These are phyloP conservation scores for Probaryconus sp. DNA, from an alignment of 1,140 invertebrate species.

Conservation along the genomic window DNA sequence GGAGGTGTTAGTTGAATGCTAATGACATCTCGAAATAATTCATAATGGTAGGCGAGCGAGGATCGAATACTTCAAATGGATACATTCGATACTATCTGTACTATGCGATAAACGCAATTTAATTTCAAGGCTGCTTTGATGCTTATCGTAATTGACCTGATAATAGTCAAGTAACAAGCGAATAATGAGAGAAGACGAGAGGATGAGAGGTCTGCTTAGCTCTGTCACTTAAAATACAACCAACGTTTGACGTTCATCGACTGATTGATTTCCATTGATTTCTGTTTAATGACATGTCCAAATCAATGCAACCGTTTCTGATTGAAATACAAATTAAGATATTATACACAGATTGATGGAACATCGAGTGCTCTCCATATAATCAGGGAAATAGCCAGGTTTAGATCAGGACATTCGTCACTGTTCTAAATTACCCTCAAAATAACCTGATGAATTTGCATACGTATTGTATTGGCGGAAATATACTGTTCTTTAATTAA, in stretches of 20 bases:
- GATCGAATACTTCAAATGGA: not conserved
- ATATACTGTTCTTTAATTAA: too few species aligned
- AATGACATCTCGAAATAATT: not conserved
- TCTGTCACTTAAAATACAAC: not conserved
- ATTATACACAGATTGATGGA: too few species aligned
- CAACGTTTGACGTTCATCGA: not conserved
- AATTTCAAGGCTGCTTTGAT: not conserved
- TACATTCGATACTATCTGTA: not conserved
- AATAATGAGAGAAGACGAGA: not conserved
- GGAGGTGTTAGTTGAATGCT: not conserved
- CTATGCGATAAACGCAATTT: constrained; percentile 1
- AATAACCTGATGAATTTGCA: too few species aligned
- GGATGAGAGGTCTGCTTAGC: not conserved
- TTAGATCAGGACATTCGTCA: too few species aligned
- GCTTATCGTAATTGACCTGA: not conserved
- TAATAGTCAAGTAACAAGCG: constrained; percentile 1
- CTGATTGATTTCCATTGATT: not conserved
- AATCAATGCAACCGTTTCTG: too few species aligned
- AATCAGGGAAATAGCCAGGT: too few species aligned
- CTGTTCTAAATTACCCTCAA: too few species aligned
- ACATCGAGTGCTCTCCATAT: too few species aligned
- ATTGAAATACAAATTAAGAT: too few species aligned
- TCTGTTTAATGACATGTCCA: too few species aligned
- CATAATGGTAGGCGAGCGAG: not conserved
- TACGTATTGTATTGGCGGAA: too few species aligned